Conservation (phyloP, 2,797 vertebrate species). For the Limnodromus scolopaceus region DNA sequence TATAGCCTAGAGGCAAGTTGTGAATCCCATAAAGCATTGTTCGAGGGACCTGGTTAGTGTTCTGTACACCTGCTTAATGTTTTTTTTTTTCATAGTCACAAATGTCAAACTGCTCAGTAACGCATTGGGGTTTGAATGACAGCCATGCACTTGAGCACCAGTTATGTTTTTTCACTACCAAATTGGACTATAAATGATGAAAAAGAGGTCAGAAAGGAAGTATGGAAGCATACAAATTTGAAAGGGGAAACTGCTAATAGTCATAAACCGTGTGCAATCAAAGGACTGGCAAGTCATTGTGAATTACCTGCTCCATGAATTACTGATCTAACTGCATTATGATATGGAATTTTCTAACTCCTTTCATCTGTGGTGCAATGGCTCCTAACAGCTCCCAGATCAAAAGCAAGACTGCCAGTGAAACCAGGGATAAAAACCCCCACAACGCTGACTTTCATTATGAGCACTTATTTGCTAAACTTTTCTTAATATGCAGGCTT, state of each 20-base stretch:
- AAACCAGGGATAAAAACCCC: conserved; percentile 22
- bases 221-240: conserved; percentile 85
- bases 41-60: conserved; percentile 83
- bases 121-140: conserved; percentile 80
- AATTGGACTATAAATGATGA: conserved; percentile 87
- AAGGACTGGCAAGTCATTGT: conserved; percentile 82
- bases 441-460: conserved; percentile 36
- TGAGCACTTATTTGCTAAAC: conserved; percentile 48
- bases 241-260: conserved; percentile 88
- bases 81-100: conserved; percentile 77
- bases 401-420: conserved; percentile 67
- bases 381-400: conserved; percentile 78
- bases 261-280: conserved; percentile 83
- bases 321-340: conserved; percentile 80
- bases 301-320: conserved; percentile 84
- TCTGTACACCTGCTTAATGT: conserved; percentile 84
- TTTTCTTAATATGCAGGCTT: conserved; percentile 19
- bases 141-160: conserved; percentile 75
- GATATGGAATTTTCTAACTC: conserved; percentile 82
- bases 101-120: conserved; percentile 82
- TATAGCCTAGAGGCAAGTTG: conserved; percentile 79
- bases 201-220: conserved; percentile 86
- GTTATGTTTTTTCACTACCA: conserved; percentile 83
- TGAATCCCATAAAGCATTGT: conserved; percentile 85
- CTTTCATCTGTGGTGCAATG: conserved; percentile 80